These are phyloP conservation scores for Styela clava DNA, from an alignment of 23 tunicate genomes.

Conservation along the genomic window DNA sequence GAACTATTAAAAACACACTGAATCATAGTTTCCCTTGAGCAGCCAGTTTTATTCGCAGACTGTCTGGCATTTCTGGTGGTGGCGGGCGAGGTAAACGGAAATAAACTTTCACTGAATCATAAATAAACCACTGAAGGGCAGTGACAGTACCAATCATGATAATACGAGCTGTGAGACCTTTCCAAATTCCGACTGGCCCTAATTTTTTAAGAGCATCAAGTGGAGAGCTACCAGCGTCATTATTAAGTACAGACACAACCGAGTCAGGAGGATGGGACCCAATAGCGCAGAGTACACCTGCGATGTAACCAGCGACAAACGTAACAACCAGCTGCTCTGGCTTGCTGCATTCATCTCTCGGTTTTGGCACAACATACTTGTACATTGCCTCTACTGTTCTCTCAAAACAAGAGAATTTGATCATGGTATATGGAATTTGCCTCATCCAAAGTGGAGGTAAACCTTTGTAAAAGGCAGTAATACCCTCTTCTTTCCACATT, in stretches of 20 bases:
- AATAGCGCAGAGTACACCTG: conserved; percentile 15
- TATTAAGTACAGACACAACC: conserved; percentile 2
- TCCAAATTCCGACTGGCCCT: conserved; percentile 5
- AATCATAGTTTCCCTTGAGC: too few species aligned
- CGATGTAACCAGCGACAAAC: conserved; percentile 4
- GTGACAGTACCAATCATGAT: conserved; percentile 6
- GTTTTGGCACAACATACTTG: conserved; percentile 11
- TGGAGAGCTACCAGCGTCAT: conserved; percentile 6
- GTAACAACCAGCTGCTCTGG: conserved; percentile 13
- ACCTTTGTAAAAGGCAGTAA: not conserved
- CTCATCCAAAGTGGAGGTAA: conserved; percentile 12
- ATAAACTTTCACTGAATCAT: conserved; percentile 8
- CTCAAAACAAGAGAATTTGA: conserved; percentile 11
- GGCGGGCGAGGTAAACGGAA: conserved; percentile 16
- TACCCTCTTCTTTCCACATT: not conserved
- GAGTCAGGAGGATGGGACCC: conserved; percentile 15
- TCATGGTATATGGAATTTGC: conserved; percentile 12
- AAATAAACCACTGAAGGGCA: conserved; percentile 1
- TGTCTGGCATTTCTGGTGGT: conserved; percentile 3
- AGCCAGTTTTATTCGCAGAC: conserved; percentile 4
- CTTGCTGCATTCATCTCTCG: not conserved
- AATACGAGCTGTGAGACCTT: conserved; percentile 3
- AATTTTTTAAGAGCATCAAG: not conserved
- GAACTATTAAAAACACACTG: too few species aligned
- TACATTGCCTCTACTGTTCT: conserved; percentile 13